phyloP scores from a whole-genome alignment of 30 jellyfish, hydroid and myxozoan species.

The Haliclystus octoradiatus region DNA sequence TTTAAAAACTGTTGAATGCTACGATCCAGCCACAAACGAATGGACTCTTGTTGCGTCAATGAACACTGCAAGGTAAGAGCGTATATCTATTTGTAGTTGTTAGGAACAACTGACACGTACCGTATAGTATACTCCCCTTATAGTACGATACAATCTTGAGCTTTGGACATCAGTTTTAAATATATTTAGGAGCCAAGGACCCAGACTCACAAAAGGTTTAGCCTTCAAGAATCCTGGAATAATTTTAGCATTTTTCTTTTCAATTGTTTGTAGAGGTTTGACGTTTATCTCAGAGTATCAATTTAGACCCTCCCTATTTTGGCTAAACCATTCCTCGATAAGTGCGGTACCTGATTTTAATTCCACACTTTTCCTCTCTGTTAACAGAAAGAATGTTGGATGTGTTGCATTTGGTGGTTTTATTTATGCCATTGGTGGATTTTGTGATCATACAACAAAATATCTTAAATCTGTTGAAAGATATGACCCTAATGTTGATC shows the following conservation, averaged over 20 bases:
- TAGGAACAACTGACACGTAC: no score
- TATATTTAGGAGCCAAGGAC: no score
- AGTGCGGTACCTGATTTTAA: not conserved
- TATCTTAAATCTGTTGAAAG: constrained; percentile 53
- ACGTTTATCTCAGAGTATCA: no score
- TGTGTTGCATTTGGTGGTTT: constrained; percentile 81
- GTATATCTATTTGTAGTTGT: no score
- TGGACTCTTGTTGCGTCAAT: constrained; percentile 72
- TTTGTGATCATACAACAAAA: constrained; percentile 52
- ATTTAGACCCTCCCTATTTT: no score
- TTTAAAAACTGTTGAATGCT: constrained; percentile 56
- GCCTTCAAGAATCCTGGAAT: no score
- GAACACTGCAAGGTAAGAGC: constrained; percentile 74
- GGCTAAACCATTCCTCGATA: not conserved
- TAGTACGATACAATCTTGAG: no score
- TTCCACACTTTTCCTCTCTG: not conserved
- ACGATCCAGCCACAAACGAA: constrained; percentile 50
- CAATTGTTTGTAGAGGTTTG: no score
- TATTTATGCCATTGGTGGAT: constrained; percentile 90
- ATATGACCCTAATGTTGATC: constrained; percentile 64
- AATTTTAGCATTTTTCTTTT: no score
- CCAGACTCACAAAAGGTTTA: no score
- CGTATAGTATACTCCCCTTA: no score
- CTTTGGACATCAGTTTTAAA: no score
- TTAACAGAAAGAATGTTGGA: constrained; percentile 71